Evolutionary conservation across 2,113 vertebrate species (phyloP).

Genomic region (Calyptommatus sinebrachiatus): DNA sequence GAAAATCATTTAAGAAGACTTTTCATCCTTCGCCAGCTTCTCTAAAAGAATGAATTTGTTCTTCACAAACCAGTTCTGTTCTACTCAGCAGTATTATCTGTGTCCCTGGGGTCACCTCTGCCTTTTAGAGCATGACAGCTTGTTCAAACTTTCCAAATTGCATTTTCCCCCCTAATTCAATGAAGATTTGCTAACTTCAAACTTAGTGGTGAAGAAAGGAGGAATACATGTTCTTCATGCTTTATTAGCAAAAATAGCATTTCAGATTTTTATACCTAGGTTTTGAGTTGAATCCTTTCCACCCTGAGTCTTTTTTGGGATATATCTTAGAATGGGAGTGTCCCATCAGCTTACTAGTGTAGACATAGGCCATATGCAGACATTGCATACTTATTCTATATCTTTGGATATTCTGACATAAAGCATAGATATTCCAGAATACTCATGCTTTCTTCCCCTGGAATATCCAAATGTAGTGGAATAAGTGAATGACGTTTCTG

Average conservation of each 20-base stretch:
- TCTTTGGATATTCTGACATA: too few relatives aligned
- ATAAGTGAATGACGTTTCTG: too few relatives aligned
- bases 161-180: conserved; percentile 50
- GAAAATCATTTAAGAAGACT: conserved; percentile 45
- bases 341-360: too few relatives aligned
- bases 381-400: too few relatives aligned
- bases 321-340: too few relatives aligned
- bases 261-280: too few relatives aligned
- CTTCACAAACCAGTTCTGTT: conserved; percentile 50
- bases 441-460: too few relatives aligned
- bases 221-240: conserved; percentile 17
- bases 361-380: too few relatives aligned
- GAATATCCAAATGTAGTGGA: too few relatives aligned
- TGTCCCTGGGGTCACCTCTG: conserved; percentile 56
- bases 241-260: neutral
- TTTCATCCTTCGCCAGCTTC: conserved; percentile 36
- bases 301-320: too few relatives aligned
- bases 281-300: too few relatives aligned
- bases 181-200: conserved; percentile 37
- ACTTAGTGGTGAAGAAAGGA: conserved; percentile 4
- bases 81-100: conserved; percentile 56
- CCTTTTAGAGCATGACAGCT: conserved; percentile 62
- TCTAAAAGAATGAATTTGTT: conserved; percentile 50
- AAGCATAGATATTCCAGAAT: too few relatives aligned
- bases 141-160: conserved; percentile 60